Evolutionary conservation across 2,113 vertebrate genomes (phyloP).

Genomic region (Gadus macrocephalus): DNA sequence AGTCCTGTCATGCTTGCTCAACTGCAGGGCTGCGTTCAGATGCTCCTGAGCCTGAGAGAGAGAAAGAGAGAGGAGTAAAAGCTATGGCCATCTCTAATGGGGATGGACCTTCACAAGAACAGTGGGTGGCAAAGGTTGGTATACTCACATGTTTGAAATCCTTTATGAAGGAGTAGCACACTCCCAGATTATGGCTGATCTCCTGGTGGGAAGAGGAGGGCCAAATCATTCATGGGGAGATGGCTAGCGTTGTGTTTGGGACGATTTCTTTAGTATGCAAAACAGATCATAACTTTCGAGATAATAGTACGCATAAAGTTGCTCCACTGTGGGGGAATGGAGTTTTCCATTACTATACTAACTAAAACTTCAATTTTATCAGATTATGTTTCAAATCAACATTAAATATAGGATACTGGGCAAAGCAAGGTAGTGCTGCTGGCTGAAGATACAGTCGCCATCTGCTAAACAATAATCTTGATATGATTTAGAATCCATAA

Average conservation of each 20-base stretch:
- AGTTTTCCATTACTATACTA: no score
- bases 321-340: no score
- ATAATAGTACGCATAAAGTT: no score
- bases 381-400: not conserved
- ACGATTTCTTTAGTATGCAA: not conserved
- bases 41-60: slow-evolving; percentile 83
- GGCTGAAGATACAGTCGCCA: no score
- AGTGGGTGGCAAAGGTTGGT: slow-evolving; percentile 3
- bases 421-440: not conserved
- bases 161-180: slow-evolving; percentile 93
- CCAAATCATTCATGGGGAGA: slow-evolving; percentile 23
- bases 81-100: slow-evolving; percentile 9
- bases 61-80: slow-evolving; percentile 12
- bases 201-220: slow-evolving; percentile 73
- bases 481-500: no score
- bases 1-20: slow-evolving; percentile 86
- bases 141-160: slow-evolving; percentile 85
- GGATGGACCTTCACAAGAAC: not conserved
- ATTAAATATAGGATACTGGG: no score
- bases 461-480: no score
- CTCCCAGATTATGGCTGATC: slow-evolving; percentile 91
- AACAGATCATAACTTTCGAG: not conserved
- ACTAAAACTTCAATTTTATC: not conserved
- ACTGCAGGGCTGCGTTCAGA: slow-evolving; percentile 84
- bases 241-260: not conserved